Base-by-base conservation (phyloP, 2,888 invertebrate species). In the Syrphus vitripennis region DNA sequence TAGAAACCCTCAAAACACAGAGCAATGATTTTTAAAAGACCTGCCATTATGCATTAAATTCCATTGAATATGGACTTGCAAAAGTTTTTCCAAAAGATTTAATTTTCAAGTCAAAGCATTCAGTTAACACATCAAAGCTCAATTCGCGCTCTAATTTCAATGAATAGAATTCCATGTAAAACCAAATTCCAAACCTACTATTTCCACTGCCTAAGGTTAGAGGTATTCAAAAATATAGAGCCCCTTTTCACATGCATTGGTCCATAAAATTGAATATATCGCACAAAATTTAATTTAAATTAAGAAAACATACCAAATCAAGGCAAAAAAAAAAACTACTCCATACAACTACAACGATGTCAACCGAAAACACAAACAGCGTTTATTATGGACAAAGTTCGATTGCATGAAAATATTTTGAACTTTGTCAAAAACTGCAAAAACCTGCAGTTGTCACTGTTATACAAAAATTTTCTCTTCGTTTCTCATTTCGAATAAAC, bases 331-430 rank as follows among this genome's bases (percentile, higher is more conserved):
- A n/a, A n/a, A 12, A 14, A n/a, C 2, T 3, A 4, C n/a, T 1
- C 24, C 3, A 7, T 7, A 40, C 14, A n/a, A 24, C 9, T n/a
- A n/a, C n/a, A n/a, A n/a, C 7, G 14, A 14, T 21, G 5, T 9
- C 1, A 21, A 42, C 14, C 40, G 10, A 40, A n/a, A 42, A 42
- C 19, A 29, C 12, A 42, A n/a, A n/a, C n/a, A n/a, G n/a, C n/a
- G n/a, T n/a, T n/a, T n/a, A n/a, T n/a, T n/a, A n/a, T n/a, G 40
- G 65, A 63, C 45, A 63, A 65, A 65, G 65, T 65, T 65, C 45
- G 65, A 65, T 29, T 29, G 19, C 45, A 65, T 31, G 9, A 45
- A 24, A 61, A 16, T 19, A 24, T 26, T 42, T 45, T 4, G 19
- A 45, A 45, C 45, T 65, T 65, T 65, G 6, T 10, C 42, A 45